Evolutionary conservation across 2,113 vertebrate species (phyloP), one percentile per base, ranked within the genome.

Genomic region (Ranitomeya variabilis): DNA sequence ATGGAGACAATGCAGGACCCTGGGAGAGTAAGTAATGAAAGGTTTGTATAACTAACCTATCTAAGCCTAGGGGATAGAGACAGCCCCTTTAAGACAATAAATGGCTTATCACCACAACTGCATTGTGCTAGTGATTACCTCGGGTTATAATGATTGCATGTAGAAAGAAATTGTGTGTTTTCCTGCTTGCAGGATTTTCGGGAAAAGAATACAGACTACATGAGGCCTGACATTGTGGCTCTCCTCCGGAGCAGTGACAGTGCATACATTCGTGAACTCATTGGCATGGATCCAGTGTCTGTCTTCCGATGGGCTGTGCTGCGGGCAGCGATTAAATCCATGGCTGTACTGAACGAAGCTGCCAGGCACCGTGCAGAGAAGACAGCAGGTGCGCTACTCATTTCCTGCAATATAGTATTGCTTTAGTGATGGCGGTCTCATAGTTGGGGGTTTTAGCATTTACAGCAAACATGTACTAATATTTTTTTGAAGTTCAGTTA

Each of bases 171-270:
- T 15, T 62, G 37, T 37, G 37, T 37, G 13, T 11, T 81, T 37
- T 37, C 7, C 37, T 8, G 1, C 1, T 16, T 52, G 21, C 91
- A 99, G 98, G 98, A 99, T 92, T 99, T 99, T 93, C 95, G 98
- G 21, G 98, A 99, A 94, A 99, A 99, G 89, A 99, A 99, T 91
- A 99, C 98, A 26, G 98, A 99, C 91, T 97, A 99, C 94, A 99
- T 99, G 98, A 96, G 98, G 2, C 97, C 98, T 0, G 98, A 99
- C 87, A 99, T 99, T 0, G 97, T 99, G 80, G 98, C 97, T 0
- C 94, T 99, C 23, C 93, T 99, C n/a, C 93, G 98, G 11, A 96
- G 98, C 93, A 99, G 98, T 0, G 97, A 99, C 91, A 96, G 97
- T 1, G 94, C 97, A 0, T 99, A 96, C 0, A 96, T 99, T 83